Base-by-base conservation (phyloP, 2,888 invertebrate species). In the Eulithis prunata region DNA sequence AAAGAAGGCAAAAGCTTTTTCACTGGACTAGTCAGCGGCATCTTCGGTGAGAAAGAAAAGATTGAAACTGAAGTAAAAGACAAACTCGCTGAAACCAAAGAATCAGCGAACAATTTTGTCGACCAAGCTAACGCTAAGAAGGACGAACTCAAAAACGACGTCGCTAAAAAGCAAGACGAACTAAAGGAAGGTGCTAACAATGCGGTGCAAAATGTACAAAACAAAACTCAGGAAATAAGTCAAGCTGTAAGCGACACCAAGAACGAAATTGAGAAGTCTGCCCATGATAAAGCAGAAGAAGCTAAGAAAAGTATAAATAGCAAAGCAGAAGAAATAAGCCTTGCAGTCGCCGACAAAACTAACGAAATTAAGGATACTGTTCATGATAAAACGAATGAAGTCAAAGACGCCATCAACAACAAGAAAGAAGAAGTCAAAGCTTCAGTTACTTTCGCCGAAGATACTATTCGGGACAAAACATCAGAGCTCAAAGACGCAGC, bases 41-140 rank as follows among this genome's bases (percentile, higher is more conserved):
- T 93, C 45, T 91, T 91, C 61, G 91, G 91, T 7, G 90, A 91
- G 62, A 93, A 92, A 74, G 93, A 93, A 21, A 92, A 92, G 77
- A 73, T 91, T 6, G 92, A 93, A 76, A 86, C 86, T 64, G 90
- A 89, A 68, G 78, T 91, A 0, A 91, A 89, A 75, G 81, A 75
- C 11, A 92, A 91, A 76, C 78, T 88, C 32, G 72, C 83, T 28
- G 89, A 91, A 75, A 83, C 87, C 12, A 88, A 92, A 67, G 87
- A 90, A 62, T 81, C 85, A 2, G 87, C 86, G n/a, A 86, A 86
- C 53, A 82, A 90, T 61, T 72, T 85, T 43, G 53, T 83, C 36
- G 84, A 88, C 46, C 85, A 91, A 71, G 89, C 83, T 6, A 77
- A 85, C 0, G 81, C 82, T 14, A 86, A 87, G 58, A 90, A 88